Evolutionary conservation across 2,888 invertebrate species (phyloP), one percentile per base, ranked within the genome.

Genomic region (Kuschelorhynchus macadamiae): DNA sequence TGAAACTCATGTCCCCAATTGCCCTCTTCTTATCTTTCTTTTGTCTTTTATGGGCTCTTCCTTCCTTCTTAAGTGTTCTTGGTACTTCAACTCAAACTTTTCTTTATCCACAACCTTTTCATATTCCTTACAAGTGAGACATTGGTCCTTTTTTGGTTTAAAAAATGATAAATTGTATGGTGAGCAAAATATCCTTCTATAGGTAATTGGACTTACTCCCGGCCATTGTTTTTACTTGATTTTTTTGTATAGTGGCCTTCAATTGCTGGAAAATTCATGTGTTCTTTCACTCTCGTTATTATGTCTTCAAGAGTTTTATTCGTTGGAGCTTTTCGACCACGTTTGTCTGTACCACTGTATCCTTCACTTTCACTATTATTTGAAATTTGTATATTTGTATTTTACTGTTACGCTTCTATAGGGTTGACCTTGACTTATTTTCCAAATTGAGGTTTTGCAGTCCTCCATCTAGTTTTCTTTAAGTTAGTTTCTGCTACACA

Each of bases 131-230:
- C 55, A 66, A 21, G 53, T 60, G 7, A 32, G 7, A 57, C 64
- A 65, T 42, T 57, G 50, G 18, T 55, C 20, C 12, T 60, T 66
- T n/a, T 60, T 52, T 1, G 53, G 39, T 25, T 33, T 14, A 21
- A 63, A 63, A 63, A 56, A 46, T 2, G 56, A 56, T n/a, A 46
- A 20, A 63, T 66, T 66, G 44, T 66, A 66, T 36, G 59, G n/a
- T 18, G 9, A 3, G 18, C 52, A 60, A 46, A 66, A 66, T 21
- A 55, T 41, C 3, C 55, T 39, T 49, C 21, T 55, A 21, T 20
- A 41, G 14, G 41, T 41, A n/a, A 62, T 52, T 12, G 20, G 17
- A 41, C 44, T 30, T n/a, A 62, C 61, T 33, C 12, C 36, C 32
- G 61, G 61, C 42, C 2, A 9, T 17, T 55, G 18, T 30, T 36